Base-by-base conservation (phyloP, 2,113 vertebrate species). In the Heterotis niloticus region DNA sequence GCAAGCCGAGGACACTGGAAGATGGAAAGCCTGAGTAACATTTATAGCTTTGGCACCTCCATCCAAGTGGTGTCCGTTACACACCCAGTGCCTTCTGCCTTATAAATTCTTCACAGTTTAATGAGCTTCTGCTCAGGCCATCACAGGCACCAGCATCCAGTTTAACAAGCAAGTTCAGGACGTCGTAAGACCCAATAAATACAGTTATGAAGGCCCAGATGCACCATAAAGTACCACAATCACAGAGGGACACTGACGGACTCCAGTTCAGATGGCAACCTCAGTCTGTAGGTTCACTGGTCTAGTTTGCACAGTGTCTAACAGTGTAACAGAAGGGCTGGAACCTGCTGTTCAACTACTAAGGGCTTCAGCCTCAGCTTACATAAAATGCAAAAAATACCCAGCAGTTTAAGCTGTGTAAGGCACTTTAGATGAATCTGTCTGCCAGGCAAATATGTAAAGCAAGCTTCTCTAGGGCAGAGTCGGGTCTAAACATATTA, bases 31-130 rank as follows among this genome's bases (percentile, higher is more conserved):
- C 76, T 34, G 51, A 56, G 76, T 77, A 77, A 69, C 77, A 59
- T 77, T 77, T 69, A 78, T 57, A 78, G 77, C 65, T 28, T 54
- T 28, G 9, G 20, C 26, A 54, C 59, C 24, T 57, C 65, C n/a
- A 26, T 78, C 77, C 16, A 59, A 70, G 66, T 24, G 54, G 67
- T 69, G 56, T 78, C 67, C 14, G 56, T 78, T 60, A 70, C 77
- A 70, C 26, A 28, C 56, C 10, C 24, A 17, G 23, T 0, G 24
- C 64, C 51, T 57, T 29, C 7, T 74, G 20, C 26, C 56, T 59
- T 26, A 60, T 57, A 77, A 51, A 51, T 52, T 77, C 66, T 28
- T 29, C 26, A 10, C 26, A n/a, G 29, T 62, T 75, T 64, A 75
- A 76, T 52, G 34, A 76, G 34, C 75, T 17, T 60, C 62, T 65